Evolutionary conservation across 2,888 invertebrate genomes (phyloP).

Genomic region (Hymenopus coronatus): DNA sequence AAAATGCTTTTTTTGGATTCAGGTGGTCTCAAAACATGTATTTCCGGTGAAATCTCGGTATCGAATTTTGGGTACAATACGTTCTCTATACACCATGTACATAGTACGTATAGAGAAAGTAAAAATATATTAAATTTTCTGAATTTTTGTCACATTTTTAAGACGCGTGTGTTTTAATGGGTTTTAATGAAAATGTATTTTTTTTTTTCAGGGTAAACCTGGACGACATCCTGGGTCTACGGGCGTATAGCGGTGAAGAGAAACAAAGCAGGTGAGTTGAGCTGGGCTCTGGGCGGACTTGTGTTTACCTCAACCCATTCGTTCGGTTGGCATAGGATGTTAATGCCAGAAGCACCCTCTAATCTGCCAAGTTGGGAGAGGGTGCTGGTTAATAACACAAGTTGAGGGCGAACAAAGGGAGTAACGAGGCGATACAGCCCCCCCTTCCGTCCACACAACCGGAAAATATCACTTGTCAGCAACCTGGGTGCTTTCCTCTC

Average conservation of each 20-base stretch:
- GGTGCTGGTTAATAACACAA: constrained; percentile 30
- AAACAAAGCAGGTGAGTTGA: constrained; percentile 18
- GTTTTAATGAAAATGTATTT: neutral
- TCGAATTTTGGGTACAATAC: too few species aligned
- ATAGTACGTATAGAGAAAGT: too few species aligned
- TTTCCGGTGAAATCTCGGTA: too few species aligned
- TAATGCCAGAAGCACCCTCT: neutral
- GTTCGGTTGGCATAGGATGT: neutral
- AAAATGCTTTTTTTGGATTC: too few species aligned
- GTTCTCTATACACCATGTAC: too few species aligned
- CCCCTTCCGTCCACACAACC: neutral
- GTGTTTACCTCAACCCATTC: neutral
- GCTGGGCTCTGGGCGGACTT: neutral
- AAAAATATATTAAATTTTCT: too few species aligned
- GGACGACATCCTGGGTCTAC: constrained; percentile 44
- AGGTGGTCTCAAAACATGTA: too few species aligned
- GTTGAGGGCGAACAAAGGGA: constrained; percentile 25
- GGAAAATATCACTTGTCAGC: neutral
- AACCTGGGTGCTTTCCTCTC: neutral
- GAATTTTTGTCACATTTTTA: too few species aligned
- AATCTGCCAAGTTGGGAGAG: neutral
- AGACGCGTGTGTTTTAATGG: too few species aligned
- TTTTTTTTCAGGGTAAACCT: constrained; percentile 42
- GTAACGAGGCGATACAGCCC: constrained; percentile 23
- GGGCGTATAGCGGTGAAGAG: constrained; percentile 42